Base-by-base conservation (phyloP, 2,113 vertebrate genomes). In the Bubo blakistoni region DNA sequence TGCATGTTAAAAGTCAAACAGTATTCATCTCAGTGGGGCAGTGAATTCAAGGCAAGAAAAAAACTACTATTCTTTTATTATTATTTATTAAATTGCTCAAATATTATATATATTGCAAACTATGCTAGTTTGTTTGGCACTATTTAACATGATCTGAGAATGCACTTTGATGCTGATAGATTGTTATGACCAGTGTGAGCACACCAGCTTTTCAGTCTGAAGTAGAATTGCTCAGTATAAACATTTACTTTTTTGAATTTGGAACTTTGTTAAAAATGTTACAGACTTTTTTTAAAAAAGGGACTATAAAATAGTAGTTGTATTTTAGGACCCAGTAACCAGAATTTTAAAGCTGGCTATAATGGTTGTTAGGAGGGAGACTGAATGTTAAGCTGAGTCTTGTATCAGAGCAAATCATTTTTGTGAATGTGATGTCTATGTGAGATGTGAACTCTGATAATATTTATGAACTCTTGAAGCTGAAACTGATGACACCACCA, bases 1-100 rank as follows among this genome's bases (percentile, higher is more conserved):
- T 90, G 63, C 66, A 34, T 54, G 29, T 81, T 90, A 86, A 24
- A 81, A 88, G 86, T 91, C 86, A 92, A 94, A 81, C 73, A 87
- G 61, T 34, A 18, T 61, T 59, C 76, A n/a, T 93, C 77, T 91
- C 81, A 77, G 58, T 70, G 58, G 58, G 66, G 21, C 38, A 76
- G 42, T 34, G 57, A 86, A 63, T 76, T 76, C 66, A 76, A 95
- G 49, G 32, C 71, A 70, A 63, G 59, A n/a, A n/a, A 40, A 51
- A 44, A 32, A 7, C 69, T 86, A 18, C 65, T 84, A 30, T 77
- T 87, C 11, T 67, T 52, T 29, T 38, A 7, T n/a, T 59, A 14
- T 59, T 94, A 22, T 70, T 66, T 88, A 62, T 83, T 74, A 36
- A 54, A 70, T 86, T 78, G 40, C 21, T 85, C 20, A 74, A 44